Percentiles rank a stretch among this genome's conserved stretches.
Conservation (phyloP, 1,140 invertebrate genomes). For the Gonatopus flavifemur region DNA sequence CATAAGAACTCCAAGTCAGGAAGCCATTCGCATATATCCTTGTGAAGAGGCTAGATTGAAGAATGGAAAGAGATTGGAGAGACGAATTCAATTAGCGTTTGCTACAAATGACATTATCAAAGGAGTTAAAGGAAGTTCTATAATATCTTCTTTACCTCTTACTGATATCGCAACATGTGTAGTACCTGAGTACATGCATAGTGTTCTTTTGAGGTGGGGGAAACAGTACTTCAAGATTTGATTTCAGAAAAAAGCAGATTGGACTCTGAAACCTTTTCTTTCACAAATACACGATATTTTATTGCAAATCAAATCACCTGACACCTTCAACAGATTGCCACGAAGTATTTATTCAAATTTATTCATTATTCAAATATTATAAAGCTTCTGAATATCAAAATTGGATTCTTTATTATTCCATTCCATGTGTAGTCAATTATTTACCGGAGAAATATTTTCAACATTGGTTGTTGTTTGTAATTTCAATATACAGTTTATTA, state of each 20-base stretch:
- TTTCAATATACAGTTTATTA: constrained; percentile 12
- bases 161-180: constrained; percentile 12
- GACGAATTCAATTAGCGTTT: too few species aligned
- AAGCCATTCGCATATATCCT: too few species aligned
- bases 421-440: constrained; percentile 8
- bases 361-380: background rate
- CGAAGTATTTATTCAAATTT: too few species aligned
- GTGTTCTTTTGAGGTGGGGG: constrained; percentile 14
- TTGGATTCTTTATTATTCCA: constrained; percentile 20
- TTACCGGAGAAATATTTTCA: constrained; percentile 14
- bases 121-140: constrained; percentile 10
- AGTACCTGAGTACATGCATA: constrained; percentile 19
- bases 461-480: constrained; percentile 18
- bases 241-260: background rate
- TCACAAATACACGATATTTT: constrained; percentile 3
- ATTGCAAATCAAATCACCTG: constrained; percentile 1
- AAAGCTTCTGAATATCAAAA: too few species aligned
- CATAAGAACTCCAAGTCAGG: too few species aligned
- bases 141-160: constrained; percentile 3
- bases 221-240: constrained; percentile 1
- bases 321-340: constrained; percentile 9
- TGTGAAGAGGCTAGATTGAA: too few species aligned
- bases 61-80: too few species aligned
- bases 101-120: too few species aligned
- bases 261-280: constrained; percentile 1